These are phyloP conservation scores for Patagioenas fasciata DNA, from an alignment of 2,113 vertebrate species.

Conservation along the genomic window DNA sequence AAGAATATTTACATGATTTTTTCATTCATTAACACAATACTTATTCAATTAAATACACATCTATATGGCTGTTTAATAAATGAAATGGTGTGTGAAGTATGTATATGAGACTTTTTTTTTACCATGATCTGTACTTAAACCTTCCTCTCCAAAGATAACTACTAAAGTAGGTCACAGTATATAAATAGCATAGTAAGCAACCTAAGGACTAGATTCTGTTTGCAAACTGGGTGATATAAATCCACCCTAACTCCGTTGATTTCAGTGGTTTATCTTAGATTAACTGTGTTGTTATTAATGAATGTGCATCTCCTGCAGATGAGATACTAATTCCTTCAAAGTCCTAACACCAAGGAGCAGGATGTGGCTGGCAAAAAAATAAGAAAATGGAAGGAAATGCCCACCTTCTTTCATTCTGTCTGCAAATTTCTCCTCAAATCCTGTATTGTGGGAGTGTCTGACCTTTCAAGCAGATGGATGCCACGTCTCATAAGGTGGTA, in stretches of 20 bases:
- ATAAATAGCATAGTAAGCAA: constrained; percentile 58
- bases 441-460: not conserved
- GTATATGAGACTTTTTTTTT: not conserved
- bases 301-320: not conserved
- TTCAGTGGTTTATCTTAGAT: not conserved
- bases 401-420: not conserved
- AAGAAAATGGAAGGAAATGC: not conserved
- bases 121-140: not conserved
- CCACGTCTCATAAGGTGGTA: not conserved
- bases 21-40: not conserved
- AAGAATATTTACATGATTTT: not conserved
- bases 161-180: constrained; percentile 55
- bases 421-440: not conserved
- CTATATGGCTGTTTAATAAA: not conserved
- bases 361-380: not conserved
- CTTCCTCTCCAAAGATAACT: constrained; percentile 32
- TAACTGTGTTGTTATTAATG: not conserved
- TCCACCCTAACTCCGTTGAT: not conserved
- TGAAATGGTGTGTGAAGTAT: not conserved
- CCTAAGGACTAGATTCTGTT: constrained; percentile 5
- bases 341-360: not conserved
- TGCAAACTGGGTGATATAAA: not conserved
- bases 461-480: not conserved
- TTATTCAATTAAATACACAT: not conserved
- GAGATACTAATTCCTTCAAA: not conserved